phyloP scores from a whole-genome alignment of 2,888 invertebrate genomes.

The Trachelus iudaicus region DNA sequence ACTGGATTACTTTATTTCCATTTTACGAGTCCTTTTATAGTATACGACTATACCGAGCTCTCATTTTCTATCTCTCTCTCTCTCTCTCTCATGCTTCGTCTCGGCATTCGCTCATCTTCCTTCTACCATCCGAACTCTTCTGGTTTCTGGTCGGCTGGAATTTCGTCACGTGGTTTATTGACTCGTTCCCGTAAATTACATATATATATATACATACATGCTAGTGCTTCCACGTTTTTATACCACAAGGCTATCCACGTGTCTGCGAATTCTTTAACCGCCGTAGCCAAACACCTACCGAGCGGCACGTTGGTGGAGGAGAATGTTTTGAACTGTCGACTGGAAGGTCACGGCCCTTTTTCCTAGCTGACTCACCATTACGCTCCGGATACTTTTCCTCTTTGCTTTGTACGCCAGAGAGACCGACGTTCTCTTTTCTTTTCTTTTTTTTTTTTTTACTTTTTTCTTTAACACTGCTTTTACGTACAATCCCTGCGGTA shows the following conservation, averaged over 20 bases:
- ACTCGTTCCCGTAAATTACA: neutral
- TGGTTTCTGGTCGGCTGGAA: neutral
- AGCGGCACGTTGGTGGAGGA: neutral
- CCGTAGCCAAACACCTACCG: neutral
- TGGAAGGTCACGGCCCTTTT: slow-evolving; percentile 31
- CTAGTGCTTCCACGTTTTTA: neutral
- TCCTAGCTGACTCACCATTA: slow-evolving; percentile 22
- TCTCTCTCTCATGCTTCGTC: neutral
- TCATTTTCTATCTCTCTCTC: neutral
- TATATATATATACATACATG: too few species aligned
- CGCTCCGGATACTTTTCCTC: slow-evolving; percentile 3
- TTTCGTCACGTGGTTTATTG: neutral
- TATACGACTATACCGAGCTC: neutral
- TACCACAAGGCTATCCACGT: neutral
- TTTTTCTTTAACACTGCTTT: neutral
- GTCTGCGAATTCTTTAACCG: neutral
- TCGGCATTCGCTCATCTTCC: neutral
- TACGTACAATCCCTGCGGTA: neutral
- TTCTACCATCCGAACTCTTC: neutral
- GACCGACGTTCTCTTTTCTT: slow-evolving; percentile 14
- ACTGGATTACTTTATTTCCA: neutral
- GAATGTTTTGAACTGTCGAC: neutral
- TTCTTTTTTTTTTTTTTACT: neutral
- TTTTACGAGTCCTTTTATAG: neutral
- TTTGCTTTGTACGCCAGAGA: slow-evolving; percentile 16